These are phyloP conservation scores for Dolichoris vasculosae DNA, from an alignment of 1,140 invertebrate genomes.

Conservation along the genomic window DNA sequence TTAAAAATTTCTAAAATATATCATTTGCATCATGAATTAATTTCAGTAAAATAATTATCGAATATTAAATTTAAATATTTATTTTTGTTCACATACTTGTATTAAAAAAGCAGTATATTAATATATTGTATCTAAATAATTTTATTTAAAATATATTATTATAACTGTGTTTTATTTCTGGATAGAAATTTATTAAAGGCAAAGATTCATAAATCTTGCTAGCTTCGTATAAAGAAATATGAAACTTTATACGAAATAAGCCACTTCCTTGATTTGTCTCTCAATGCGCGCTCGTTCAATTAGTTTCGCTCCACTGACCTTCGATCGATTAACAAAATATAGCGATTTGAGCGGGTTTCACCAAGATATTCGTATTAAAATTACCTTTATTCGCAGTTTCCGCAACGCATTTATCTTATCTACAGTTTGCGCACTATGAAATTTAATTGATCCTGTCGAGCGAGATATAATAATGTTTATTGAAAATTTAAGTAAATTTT, in stretches of 20 bases:
- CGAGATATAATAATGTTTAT: background rate
- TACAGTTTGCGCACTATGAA: background rate
- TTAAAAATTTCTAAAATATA: no score
- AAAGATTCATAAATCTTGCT: no score
- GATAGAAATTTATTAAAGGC: no score
- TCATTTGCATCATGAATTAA: no score
- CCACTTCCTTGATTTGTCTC: conserved; percentile 1
- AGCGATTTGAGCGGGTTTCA: background rate
- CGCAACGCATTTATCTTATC: background rate
- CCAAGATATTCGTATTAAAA: background rate
- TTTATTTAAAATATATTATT: no score
- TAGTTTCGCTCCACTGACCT: conserved; percentile 38
- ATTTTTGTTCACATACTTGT: no score
- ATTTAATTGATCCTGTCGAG: conserved; percentile 25
- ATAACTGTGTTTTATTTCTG: no score
- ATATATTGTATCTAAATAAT: no score
- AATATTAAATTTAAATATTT: no score
- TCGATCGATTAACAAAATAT: conserved; percentile 35
- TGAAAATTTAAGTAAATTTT: background rate
- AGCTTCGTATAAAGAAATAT: background rate
- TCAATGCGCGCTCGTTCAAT: conserved; percentile 1
- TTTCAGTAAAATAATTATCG: no score
- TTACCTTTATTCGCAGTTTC: background rate
- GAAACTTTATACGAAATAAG: background rate
- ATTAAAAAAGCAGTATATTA: no score